Percentiles rank a stretch among this genome's conserved stretches.
These are phyloP conservation scores for Chroicocephalus ridibundus DNA, from an alignment of 2,113 vertebrate genomes.

Conservation along the genomic window DNA sequence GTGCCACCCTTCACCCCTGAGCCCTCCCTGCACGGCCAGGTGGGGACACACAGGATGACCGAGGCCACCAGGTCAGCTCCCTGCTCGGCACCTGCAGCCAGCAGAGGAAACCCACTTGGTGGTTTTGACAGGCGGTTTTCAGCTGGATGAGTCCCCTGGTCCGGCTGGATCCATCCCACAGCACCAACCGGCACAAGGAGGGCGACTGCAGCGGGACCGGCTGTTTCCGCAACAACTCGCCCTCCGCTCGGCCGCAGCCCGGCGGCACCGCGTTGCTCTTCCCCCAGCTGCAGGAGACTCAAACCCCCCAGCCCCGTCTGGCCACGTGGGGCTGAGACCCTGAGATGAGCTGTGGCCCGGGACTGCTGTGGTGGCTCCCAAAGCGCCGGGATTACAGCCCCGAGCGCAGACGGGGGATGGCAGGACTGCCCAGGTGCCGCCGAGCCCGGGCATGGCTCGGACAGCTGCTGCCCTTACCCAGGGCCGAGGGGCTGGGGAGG, in stretches of 20 bases:
- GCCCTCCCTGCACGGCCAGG: not conserved
- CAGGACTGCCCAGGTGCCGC: not conserved
- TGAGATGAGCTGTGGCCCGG: not conserved
- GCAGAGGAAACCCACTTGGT: not conserved
- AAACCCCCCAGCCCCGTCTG: fast-evolving
- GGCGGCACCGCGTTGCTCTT: fast-evolving
- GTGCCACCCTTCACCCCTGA: not conserved
- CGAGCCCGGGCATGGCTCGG: fast-evolving
- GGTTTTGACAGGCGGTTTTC: not conserved
- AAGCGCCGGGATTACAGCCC: not conserved
- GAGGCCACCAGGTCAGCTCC: not conserved
- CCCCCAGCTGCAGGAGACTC: not conserved
- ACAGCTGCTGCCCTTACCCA: not conserved
- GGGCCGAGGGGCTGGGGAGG: not conserved
- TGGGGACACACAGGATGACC: not conserved
- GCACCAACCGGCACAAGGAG: not conserved
- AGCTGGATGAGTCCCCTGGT: fast-evolving
- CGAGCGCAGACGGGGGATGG: fast-evolving
- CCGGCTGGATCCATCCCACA: not conserved
- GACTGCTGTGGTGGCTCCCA: not conserved
- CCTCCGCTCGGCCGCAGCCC: fast-evolving
- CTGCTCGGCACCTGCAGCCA: not conserved
- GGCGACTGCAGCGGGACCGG: fast-evolving
- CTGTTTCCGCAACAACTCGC: not conserved
- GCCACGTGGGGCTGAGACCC: not conserved